Conservation (phyloP, 2,113 vertebrate genomes). For the Cyanocitta stelleri region DNA sequence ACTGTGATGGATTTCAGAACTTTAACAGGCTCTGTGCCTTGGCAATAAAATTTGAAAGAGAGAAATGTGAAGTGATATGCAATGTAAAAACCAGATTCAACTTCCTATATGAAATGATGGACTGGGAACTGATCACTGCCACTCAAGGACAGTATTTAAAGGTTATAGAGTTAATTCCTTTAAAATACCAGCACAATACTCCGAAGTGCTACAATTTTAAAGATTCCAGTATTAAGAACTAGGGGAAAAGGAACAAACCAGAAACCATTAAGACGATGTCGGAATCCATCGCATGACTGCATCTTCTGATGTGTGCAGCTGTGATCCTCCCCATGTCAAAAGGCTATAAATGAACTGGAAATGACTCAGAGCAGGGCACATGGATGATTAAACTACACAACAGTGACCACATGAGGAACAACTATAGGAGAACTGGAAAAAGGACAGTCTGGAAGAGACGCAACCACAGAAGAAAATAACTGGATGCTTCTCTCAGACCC, state of each 20-base stretch:
- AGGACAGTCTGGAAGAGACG: not conserved
- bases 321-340: not conserved
- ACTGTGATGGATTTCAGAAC: not conserved
- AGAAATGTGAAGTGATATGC: not conserved
- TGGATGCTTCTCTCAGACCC: not conserved
- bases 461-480: not conserved
- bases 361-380: not conserved
- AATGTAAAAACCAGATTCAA: not conserved
- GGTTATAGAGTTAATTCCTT: not conserved
- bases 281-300: not conserved
- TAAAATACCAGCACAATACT: not conserved
- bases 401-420: not conserved
- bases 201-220: not conserved
- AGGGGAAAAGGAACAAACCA: not conserved
- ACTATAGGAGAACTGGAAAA: not conserved
- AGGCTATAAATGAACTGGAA: not conserved
- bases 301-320: not conserved
- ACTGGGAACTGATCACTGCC: not conserved
- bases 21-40: not conserved
- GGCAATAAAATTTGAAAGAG: not conserved
- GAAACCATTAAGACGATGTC: not conserved
- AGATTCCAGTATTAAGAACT: not conserved
- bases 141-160: not conserved
- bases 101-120: not conserved
- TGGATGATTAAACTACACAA: not conserved